phyloP scores from a whole-genome alignment of 2,113 vertebrate genomes.

The Paralichthys olivaceus region DNA sequence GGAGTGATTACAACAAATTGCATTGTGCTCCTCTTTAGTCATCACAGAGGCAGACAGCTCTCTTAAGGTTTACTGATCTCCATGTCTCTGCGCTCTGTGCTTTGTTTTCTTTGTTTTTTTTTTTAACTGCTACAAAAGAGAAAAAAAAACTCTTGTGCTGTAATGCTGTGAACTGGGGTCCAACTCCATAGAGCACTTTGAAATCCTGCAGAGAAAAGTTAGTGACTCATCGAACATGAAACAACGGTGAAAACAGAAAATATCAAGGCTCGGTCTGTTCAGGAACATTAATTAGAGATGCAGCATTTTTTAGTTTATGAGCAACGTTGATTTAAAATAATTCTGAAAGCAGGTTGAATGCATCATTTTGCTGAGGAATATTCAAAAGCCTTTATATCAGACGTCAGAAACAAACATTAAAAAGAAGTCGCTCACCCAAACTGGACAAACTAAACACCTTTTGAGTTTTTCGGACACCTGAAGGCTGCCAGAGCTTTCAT shows the following conservation, averaged over 20 bases:
- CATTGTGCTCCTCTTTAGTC: not conserved
- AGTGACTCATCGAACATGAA: not conserved
- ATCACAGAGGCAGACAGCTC: constrained; percentile 2
- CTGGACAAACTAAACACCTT: too few species aligned
- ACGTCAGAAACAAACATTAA: too few species aligned
- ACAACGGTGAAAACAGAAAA: not conserved
- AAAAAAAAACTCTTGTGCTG: not conserved
- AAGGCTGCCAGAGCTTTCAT: too few species aligned
- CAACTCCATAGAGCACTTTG: not conserved
- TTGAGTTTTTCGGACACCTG: too few species aligned
- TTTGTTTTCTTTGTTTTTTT: not conserved
- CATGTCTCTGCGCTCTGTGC: not conserved
- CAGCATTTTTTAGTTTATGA: not conserved
- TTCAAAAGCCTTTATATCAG: too few species aligned
- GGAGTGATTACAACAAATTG: not conserved
- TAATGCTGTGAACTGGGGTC: not conserved
- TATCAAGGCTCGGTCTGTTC: not conserved
- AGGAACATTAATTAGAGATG: not conserved
- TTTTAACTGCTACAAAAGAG: not conserved
- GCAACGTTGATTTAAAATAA: too few species aligned
- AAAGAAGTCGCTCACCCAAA: too few species aligned
- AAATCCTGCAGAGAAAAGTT: constrained; percentile 1
- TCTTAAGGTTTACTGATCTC: constrained; percentile 3
- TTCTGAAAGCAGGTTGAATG: too few species aligned
- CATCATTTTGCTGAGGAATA: too few species aligned